phyloP scores from a whole-genome alignment of 2,797 vertebrate genomes.

The Telmatherina bonti region DNA sequence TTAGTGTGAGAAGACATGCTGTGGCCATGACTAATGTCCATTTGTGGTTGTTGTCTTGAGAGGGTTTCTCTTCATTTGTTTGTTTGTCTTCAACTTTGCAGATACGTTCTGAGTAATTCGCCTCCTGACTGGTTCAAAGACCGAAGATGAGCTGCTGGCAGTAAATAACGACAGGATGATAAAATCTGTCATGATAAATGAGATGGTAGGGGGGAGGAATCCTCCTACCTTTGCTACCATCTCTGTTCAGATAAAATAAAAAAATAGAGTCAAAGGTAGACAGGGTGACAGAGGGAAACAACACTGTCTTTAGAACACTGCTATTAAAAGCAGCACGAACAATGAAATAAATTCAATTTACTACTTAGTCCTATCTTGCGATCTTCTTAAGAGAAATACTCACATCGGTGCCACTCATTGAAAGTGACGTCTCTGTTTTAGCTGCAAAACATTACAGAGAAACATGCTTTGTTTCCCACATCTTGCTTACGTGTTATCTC shows the following conservation, averaged over 20 bases:
- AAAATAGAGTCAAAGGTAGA: too few relatives aligned
- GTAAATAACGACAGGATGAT: background rate
- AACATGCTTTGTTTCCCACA: background rate
- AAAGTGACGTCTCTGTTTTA: constrained; percentile 3
- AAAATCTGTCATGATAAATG: background rate
- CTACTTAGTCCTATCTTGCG: background rate
- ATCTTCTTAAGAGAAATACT: background rate
- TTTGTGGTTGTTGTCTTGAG: background rate
- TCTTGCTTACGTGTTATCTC: constrained; percentile 23
- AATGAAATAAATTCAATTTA: background rate
- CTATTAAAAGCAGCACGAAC: background rate
- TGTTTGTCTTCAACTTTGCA: background rate
- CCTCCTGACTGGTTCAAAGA: background rate
- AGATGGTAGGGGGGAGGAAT: background rate
- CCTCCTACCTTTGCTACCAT: background rate
- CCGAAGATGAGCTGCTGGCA: background rate
- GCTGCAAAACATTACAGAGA: background rate
- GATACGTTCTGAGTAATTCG: background rate
- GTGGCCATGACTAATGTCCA: background rate
- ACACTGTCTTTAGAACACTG: background rate
- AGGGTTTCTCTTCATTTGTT: background rate
- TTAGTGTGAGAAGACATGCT: background rate
- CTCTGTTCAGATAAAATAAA: background rate
- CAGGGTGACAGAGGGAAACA: too few relatives aligned
- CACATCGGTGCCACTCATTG: background rate